Evolutionary conservation across 2,113 vertebrate species (phyloP).

Genomic region (Platysternon megacephalum): DNA sequence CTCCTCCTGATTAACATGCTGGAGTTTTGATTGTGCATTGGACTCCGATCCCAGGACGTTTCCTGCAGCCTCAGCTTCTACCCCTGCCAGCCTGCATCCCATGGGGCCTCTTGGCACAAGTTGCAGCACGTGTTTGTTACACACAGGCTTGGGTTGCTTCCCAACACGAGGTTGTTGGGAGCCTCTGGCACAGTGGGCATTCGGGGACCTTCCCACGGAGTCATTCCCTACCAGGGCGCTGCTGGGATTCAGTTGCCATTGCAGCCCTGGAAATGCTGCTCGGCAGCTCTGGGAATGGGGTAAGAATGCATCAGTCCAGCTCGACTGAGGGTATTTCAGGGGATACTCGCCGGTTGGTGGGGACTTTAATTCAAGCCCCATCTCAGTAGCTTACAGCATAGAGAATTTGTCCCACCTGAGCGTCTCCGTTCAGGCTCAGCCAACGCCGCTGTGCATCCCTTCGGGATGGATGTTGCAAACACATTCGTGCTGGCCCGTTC

Average conservation of each 20-base stretch:
- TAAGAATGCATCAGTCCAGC: background rate
- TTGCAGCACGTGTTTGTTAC: background rate
- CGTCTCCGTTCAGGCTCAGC: background rate
- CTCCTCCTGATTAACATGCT: background rate
- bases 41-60: background rate
- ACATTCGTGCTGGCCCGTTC: background rate
- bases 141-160: background rate
- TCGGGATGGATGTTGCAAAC: background rate
- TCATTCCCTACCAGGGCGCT: background rate
- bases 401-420: background rate
- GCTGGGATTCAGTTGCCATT: background rate
- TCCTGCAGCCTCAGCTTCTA: background rate
- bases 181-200: background rate
- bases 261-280: too few species aligned
- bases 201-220: background rate
- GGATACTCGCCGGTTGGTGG: background rate
- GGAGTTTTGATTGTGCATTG: background rate
- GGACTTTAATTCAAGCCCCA: background rate
- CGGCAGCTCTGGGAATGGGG: background rate
- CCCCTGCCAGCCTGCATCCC: background rate
- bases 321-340: too few species aligned
- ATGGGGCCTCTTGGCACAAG: background rate
- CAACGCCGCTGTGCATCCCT: background rate
- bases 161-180: background rate
- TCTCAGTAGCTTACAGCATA: background rate